A percentile compares a stretch with the other conserved stretches of the same genome.
Evolutionary conservation across 92 coral and sea anemone species (phyloP).

Genomic region (Plumapathes pennacea): DNA sequence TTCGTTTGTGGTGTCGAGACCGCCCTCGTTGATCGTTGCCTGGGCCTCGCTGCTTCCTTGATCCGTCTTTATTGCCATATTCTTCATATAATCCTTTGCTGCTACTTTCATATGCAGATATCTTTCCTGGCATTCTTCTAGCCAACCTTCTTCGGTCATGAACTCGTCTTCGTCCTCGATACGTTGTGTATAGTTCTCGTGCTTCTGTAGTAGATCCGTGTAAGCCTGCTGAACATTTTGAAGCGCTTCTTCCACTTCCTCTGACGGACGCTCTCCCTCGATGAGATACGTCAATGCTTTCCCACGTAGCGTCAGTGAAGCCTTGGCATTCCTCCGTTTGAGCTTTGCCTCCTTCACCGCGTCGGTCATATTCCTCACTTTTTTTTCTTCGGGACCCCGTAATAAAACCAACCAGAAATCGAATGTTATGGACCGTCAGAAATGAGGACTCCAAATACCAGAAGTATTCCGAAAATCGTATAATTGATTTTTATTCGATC

Average conservation of each 20-base stretch:
- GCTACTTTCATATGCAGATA: conserved; percentile 5
- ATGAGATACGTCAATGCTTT: conserved; percentile 9
- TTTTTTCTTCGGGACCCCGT: too few species aligned
- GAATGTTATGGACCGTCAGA: too few species aligned
- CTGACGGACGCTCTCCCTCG: conserved; percentile 38
- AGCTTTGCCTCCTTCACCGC: conserved; percentile 33
- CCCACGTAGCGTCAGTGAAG: conserved; percentile 42
- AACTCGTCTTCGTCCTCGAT: conserved; percentile 40
- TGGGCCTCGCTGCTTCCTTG: background rate
- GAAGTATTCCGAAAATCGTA: too few species aligned
- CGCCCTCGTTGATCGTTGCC: background rate
- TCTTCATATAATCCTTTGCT: conserved; percentile 3
- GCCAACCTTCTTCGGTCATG: conserved; percentile 21
- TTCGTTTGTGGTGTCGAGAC: background rate
- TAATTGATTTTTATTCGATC: too few species aligned
- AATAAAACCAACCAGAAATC: too few species aligned
- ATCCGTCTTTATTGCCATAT: background rate
- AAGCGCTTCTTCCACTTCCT: conserved; percentile 51
- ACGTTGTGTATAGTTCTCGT: conserved; percentile 27
- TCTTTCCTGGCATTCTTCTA: conserved; percentile 17
- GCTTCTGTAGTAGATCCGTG: conserved; percentile 19
- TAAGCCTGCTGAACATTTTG: conserved; percentile 17
- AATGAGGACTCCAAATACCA: too few species aligned
- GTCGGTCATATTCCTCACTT: too few species aligned
- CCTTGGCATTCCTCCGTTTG: conserved; percentile 39